phyloP scores from a whole-genome alignment of 2,797 vertebrate genomes.

The Picus viridis region DNA sequence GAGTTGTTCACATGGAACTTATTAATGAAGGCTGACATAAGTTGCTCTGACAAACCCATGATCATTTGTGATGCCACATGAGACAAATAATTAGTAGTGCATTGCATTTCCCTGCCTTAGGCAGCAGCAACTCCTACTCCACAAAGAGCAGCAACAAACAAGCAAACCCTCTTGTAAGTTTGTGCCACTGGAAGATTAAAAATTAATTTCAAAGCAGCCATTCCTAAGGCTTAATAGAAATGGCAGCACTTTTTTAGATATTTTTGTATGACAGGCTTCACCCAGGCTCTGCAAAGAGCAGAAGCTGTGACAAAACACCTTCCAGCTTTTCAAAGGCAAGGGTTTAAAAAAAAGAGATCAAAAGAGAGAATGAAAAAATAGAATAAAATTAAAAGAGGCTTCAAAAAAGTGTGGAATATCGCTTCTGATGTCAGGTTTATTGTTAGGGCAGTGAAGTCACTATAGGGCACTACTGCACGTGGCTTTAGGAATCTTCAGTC shows the following conservation, averaged over 20 bases:
- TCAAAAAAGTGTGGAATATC: background rate
- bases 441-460: background rate
- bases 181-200: constrained; percentile 18
- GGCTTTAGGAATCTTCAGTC: background rate
- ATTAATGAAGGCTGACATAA: background rate
- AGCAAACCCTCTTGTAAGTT: constrained; percentile 2
- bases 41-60: background rate
- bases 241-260: background rate
- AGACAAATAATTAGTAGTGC: background rate
- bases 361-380: background rate
- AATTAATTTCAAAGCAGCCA: constrained; percentile 18
- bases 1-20: background rate
- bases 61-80: background rate
- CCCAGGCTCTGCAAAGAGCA: constrained; percentile 14
- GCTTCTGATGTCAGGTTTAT: background rate
- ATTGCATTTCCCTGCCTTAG: background rate
- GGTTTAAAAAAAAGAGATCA: constrained; percentile 39
- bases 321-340: constrained; percentile 18
- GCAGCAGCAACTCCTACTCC: background rate
- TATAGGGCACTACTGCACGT: background rate
- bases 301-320: constrained; percentile 2
- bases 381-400: background rate
- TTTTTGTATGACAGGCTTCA: background rate
- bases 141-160: background rate
- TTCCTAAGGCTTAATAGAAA: constrained; percentile 39